Conservation (phyloP, 1,140 invertebrate genomes). For the Macrotrachela quadricornifera region DNA sequence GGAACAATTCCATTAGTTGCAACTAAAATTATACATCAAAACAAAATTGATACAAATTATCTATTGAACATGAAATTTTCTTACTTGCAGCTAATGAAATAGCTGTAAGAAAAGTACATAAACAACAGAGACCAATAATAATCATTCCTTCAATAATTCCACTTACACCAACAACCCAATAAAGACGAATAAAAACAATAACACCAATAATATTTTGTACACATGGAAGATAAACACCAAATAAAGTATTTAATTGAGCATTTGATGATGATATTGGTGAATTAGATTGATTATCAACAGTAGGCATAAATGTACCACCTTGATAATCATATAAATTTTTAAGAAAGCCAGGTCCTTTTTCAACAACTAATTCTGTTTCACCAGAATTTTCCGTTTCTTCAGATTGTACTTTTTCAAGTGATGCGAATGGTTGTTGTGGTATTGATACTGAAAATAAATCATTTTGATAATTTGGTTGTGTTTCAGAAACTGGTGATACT, state of each 20-base stretch:
- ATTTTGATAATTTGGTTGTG: no score
- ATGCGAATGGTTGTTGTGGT: no score
- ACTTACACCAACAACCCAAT: conserved; percentile 95
- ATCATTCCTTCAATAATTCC: conserved; percentile 75
- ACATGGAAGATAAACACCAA: conserved; percentile 90
- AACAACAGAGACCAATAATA: conserved; percentile 85
- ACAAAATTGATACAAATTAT: conserved; percentile 94
- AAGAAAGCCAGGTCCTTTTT: no score
- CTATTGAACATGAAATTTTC: not conserved
- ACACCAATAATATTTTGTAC: conserved; percentile 95
- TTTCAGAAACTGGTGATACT: no score
- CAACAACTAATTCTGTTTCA: no score
- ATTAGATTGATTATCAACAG: no score
- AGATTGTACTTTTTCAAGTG: no score
- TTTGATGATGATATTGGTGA: no score
- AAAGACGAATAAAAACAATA: conserved; percentile 91
- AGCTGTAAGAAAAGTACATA: conserved; percentile 48
- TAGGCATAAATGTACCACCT: no score
- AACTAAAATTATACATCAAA: conserved; percentile 64
- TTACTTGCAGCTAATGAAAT: not conserved
- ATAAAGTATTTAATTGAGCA: conserved; percentile 67
- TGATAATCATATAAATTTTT: no score
- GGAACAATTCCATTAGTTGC: conserved; percentile 97
- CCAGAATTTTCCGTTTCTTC: no score
- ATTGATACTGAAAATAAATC: no score